Conservation (phyloP, 2,113 vertebrate species). For the Hassar affinis region DNA sequence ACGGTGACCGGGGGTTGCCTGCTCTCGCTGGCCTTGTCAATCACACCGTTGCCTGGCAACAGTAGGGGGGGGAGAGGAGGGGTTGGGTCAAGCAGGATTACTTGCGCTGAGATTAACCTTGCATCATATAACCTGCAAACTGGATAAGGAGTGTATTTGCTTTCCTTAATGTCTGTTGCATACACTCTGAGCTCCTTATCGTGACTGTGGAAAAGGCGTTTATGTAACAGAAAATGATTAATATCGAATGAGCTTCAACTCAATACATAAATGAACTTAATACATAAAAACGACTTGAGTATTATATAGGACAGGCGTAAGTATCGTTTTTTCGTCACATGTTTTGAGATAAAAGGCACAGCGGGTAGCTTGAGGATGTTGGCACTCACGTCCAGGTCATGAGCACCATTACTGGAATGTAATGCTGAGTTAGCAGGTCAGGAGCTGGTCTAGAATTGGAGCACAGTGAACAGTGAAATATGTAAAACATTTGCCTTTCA, state of each 20-base stretch:
- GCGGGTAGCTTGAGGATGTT: background rate
- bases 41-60: slow-evolving; percentile 50
- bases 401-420: background rate
- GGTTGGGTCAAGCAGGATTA: slow-evolving; percentile 37
- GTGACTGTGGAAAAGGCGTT: background rate
- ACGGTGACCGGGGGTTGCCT: slow-evolving; percentile 49
- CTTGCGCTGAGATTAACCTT: slow-evolving; percentile 22
- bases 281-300: background rate
- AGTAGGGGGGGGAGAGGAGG: slow-evolving; percentile 19
- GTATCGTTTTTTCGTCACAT: background rate
- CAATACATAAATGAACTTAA: no score
- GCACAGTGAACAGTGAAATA: background rate
- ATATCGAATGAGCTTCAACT: no score
- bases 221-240: background rate
- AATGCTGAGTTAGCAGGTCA: background rate
- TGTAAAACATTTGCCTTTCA: background rate
- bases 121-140: slow-evolving; percentile 21
- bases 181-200: background rate
- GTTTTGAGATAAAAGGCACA: no score
- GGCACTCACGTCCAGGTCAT: background rate
- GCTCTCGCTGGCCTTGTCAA: slow-evolving; percentile 53
- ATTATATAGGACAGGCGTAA: background rate
- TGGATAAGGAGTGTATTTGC: slow-evolving; percentile 8
- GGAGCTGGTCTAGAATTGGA: background rate
- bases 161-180: background rate